A percentile compares a stretch with the other conserved stretches of the same genome.
Conservation (phyloP, 2,797 vertebrate species). For the Lagorchestes hirsutus region DNA sequence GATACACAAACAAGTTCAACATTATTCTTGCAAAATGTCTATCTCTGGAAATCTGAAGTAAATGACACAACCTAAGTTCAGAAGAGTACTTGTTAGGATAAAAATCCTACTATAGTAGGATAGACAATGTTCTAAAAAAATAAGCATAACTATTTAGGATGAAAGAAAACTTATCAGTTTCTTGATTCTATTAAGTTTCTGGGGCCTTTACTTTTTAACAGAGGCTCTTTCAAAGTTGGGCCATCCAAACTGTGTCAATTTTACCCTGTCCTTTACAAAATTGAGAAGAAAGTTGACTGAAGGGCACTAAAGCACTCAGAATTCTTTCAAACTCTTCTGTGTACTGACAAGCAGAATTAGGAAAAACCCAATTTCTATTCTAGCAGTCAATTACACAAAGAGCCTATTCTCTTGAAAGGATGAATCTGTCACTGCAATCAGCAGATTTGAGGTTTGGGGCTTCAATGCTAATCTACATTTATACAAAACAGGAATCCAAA, state of each 20-base stretch:
- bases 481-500: slow-evolving; percentile 56
- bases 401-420: slow-evolving; percentile 60
- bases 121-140: slow-evolving; percentile 25
- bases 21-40: slow-evolving; percentile 40
- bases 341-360: slow-evolving; percentile 35
- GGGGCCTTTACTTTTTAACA: slow-evolving; percentile 61
- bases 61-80: slow-evolving; percentile 33
- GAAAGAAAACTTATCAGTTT: slow-evolving; percentile 46
- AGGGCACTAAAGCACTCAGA: slow-evolving; percentile 43
- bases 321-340: background rate
- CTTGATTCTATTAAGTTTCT: slow-evolving; percentile 56
- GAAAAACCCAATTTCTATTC: slow-evolving; percentile 56
- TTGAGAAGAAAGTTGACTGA: slow-evolving; percentile 47
- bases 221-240: slow-evolving; percentile 61
- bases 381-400: slow-evolving; percentile 67
- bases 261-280: slow-evolving; percentile 50
- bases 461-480: slow-evolving; percentile 59
- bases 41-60: slow-evolving; percentile 44
- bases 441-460: slow-evolving; percentile 58
- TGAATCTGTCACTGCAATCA: slow-evolving; percentile 65
- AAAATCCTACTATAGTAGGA: slow-evolving; percentile 53
- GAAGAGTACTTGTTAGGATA: slow-evolving; percentile 49
- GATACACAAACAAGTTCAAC: slow-evolving; percentile 53
- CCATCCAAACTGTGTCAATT: slow-evolving; percentile 34
- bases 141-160: slow-evolving; percentile 13